Evolutionary conservation across 2,888 invertebrate species (phyloP).

Genomic region (Choristoneura rosaceana): DNA sequence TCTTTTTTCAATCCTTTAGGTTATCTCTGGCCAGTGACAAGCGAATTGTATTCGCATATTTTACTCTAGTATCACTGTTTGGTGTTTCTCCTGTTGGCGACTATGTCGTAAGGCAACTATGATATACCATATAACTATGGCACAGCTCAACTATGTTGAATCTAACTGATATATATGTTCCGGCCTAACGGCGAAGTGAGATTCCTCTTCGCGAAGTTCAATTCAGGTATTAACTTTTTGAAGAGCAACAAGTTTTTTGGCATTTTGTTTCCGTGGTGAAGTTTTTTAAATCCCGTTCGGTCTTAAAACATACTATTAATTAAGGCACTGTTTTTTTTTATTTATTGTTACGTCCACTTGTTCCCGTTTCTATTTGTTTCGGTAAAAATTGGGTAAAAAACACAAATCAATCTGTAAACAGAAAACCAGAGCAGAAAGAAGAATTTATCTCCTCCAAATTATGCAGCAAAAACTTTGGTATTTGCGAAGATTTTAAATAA

Average conservation of each 20-base stretch:
- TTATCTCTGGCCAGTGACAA: conserved; percentile 70
- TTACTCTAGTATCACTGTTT: conserved; percentile 70
- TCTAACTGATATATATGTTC: conserved; percentile 80
- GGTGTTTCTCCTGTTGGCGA: conserved; percentile 61
- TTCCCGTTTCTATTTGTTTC: conserved; percentile 61
- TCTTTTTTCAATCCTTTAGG: conserved; percentile 57
- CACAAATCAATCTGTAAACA: conserved; percentile 77
- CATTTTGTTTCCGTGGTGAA: conserved; percentile 82
- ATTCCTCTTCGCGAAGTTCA: conserved; percentile 81
- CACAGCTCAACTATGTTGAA: conserved; percentile 78
- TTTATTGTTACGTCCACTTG: conserved; percentile 70
- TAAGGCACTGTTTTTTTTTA: conserved; percentile 77
- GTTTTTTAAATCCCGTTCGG: conserved; percentile 64
- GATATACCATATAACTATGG: conserved; percentile 75
- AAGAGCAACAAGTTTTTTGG: conserved; percentile 80
- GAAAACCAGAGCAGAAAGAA: conserved; percentile 74
- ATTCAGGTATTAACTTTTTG: conserved; percentile 81
- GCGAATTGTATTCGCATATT: conserved; percentile 80
- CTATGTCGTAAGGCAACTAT: conserved; percentile 82
- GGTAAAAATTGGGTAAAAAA: conserved; percentile 51
- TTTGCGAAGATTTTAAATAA: conserved; percentile 67
- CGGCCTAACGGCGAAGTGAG: conserved; percentile 75
- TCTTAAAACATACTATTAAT: conserved; percentile 72
- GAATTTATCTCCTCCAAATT: conserved; percentile 59
- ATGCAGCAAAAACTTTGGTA: conserved; percentile 7